phyloP scores from a whole-genome alignment of 2,113 vertebrate genomes.

The Xiphophorus hellerii region DNA sequence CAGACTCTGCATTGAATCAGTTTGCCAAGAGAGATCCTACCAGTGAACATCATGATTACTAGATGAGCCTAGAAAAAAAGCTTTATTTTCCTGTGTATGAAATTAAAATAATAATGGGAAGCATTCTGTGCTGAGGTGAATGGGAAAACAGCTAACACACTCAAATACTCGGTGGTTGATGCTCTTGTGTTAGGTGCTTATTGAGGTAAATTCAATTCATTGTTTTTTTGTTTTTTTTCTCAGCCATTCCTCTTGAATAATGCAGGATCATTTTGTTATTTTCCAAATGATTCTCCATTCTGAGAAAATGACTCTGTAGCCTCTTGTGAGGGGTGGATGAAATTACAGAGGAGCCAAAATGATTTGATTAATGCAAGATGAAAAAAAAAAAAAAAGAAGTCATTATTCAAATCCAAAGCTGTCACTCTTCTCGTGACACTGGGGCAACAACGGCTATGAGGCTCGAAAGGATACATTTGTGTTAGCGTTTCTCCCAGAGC shows the following conservation, averaged over 20 bases:
- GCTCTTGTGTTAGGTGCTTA: neutral
- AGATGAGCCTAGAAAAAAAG: too few relatives aligned
- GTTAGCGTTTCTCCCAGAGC: neutral
- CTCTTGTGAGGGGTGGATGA: slow-evolving; percentile 24
- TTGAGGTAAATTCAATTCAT: slow-evolving; percentile 2
- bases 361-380: slow-evolving; percentile 52
- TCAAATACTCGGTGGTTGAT: neutral
- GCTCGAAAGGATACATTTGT: neutral
- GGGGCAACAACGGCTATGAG: neutral
- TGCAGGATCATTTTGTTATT: slow-evolving; percentile 12
- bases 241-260: neutral
- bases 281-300: slow-evolving; percentile 28
- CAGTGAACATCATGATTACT: neutral
- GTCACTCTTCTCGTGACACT: slow-evolving; percentile 21
- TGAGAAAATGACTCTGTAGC: slow-evolving; percentile 28
- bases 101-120: neutral
- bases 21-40: neutral
- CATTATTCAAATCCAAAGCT: slow-evolving; percentile 42
- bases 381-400: slow-evolving; percentile 15
- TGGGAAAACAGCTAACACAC: neutral
- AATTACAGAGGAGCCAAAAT: slow-evolving; percentile 31
- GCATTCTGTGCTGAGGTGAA: neutral
- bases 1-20: neutral
- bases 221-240: slow-evolving; percentile 16
- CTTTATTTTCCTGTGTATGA: too few relatives aligned